A percentile compares a stretch with the other conserved stretches of the same genome.
These are phyloP conservation scores for Mesorhabditis spiculigera DNA, from an alignment of 2,888 invertebrate species.

Conservation along the genomic window DNA sequence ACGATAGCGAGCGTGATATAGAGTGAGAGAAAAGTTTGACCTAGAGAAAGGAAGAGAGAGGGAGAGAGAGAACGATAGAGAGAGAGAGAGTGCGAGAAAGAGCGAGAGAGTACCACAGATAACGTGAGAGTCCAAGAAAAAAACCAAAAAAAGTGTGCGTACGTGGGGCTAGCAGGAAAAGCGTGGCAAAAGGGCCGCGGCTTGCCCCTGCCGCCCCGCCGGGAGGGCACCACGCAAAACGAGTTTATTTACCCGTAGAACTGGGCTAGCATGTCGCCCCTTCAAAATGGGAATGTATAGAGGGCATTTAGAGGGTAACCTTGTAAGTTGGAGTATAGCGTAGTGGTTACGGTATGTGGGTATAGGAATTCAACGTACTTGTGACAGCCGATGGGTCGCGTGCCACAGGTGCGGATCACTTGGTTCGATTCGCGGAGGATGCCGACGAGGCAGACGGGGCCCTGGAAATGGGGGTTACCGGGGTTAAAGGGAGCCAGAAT, in stretches of 20 bases:
- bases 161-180: too few species aligned
- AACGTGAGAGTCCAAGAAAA: not conserved
- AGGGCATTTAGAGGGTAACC: too few species aligned
- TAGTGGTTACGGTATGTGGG: too few species aligned
- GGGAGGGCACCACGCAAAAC: too few species aligned
- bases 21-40: too few species aligned
- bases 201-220: too few species aligned
- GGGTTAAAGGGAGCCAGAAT: not conserved
- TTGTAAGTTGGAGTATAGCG: too few species aligned
- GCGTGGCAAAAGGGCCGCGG: too few species aligned
- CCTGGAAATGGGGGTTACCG: constrained; percentile 16
- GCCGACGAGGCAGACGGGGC: constrained; percentile 52
- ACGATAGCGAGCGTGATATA: too few species aligned
- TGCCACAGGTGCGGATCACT: constrained; percentile 42
- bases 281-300: not conserved
- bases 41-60: too few species aligned
- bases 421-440: constrained; percentile 42
- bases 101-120: not conserved
- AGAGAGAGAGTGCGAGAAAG: not conserved
- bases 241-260: not conserved
- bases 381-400: constrained; percentile 33
- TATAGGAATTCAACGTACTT: constrained; percentile 18
- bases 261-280: constrained; percentile 2
- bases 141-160: not conserved
- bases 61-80: not conserved